A percentile compares a stretch with the other conserved stretches of the same genome.
phyloP scores from a whole-genome alignment of 2,797 vertebrate species.

The Lagocephalus sceleratus region DNA sequence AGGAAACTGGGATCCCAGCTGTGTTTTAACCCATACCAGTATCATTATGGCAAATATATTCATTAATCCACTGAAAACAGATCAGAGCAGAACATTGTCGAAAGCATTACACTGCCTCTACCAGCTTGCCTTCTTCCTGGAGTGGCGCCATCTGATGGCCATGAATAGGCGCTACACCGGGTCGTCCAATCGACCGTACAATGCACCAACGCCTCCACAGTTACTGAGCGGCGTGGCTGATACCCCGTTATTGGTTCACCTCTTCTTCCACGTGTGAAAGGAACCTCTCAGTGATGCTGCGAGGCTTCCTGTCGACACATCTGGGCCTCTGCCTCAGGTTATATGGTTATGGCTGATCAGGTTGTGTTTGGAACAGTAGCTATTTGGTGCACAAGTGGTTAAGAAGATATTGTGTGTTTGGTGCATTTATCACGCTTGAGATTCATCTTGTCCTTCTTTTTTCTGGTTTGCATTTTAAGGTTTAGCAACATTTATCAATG shows the following conservation, averaged over 20 bases:
- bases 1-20: too few species aligned
- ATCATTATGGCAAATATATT: too few species aligned
- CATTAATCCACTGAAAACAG: too few species aligned
- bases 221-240: too few species aligned
- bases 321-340: background rate
- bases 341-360: background rate
- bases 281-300: too few species aligned
- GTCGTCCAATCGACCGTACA: too few species aligned
- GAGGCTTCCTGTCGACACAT: background rate
- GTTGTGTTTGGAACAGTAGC: constrained; percentile 58
- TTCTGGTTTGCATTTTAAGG: constrained; percentile 25
- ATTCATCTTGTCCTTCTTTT: constrained; percentile 52
- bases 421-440: constrained; percentile 58
- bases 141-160: background rate
- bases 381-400: constrained; percentile 61
- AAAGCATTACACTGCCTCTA: background rate
- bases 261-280: background rate
- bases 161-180: too few species aligned
- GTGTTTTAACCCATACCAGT: too few species aligned
- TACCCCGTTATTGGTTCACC: background rate
- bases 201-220: too few species aligned
- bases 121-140: background rate
- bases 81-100: background rate
- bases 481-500: constrained; percentile 35
- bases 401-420: constrained; percentile 62